phyloP scores from a whole-genome alignment of 1,140 invertebrate species.

The Tigriopus japonicus region DNA sequence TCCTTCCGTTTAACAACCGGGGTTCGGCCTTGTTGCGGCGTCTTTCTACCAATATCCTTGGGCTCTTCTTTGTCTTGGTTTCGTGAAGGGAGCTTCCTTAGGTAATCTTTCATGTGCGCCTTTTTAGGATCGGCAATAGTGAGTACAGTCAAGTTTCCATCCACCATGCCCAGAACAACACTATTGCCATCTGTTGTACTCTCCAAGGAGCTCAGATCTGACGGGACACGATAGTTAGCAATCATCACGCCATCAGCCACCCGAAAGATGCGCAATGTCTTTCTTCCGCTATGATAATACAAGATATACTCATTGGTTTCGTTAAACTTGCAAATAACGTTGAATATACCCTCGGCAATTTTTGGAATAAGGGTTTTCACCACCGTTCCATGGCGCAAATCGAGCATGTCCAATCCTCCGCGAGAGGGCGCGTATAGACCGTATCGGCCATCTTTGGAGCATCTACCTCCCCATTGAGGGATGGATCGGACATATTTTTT shows the following conservation, averaged over 20 bases:
- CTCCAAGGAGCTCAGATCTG: slow-evolving; percentile 67
- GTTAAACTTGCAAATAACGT: slow-evolving; percentile 81
- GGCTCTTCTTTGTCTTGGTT: neutral
- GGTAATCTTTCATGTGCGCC: slow-evolving; percentile 40
- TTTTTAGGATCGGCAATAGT: slow-evolving; percentile 62
- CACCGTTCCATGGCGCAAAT: slow-evolving; percentile 41
- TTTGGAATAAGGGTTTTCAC: slow-evolving; percentile 31
- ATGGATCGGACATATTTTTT: slow-evolving; percentile 30
- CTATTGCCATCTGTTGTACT: slow-evolving; percentile 57
- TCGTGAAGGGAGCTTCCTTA: slow-evolving; percentile 44
- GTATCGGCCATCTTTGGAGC: slow-evolving; percentile 66
- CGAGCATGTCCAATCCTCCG: slow-evolving; percentile 76
- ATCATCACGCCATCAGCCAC: slow-evolving; percentile 68
- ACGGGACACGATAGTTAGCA: slow-evolving; percentile 77
- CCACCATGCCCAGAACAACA: slow-evolving; percentile 73
- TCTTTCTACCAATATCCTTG: no score
- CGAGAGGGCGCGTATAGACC: slow-evolving; percentile 77
- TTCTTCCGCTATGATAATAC: slow-evolving; percentile 85
- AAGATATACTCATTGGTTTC: slow-evolving; percentile 83
- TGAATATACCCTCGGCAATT: slow-evolving; percentile 88
- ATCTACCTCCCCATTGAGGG: slow-evolving; percentile 36
- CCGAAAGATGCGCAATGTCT: slow-evolving; percentile 43
- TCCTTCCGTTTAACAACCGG: no score
- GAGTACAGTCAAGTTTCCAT: slow-evolving; percentile 79
- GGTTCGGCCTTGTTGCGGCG: no score